These are phyloP conservation scores for Cheilosia scutellata DNA, from an alignment of 2,888 invertebrate species.

Conservation along the genomic window DNA sequence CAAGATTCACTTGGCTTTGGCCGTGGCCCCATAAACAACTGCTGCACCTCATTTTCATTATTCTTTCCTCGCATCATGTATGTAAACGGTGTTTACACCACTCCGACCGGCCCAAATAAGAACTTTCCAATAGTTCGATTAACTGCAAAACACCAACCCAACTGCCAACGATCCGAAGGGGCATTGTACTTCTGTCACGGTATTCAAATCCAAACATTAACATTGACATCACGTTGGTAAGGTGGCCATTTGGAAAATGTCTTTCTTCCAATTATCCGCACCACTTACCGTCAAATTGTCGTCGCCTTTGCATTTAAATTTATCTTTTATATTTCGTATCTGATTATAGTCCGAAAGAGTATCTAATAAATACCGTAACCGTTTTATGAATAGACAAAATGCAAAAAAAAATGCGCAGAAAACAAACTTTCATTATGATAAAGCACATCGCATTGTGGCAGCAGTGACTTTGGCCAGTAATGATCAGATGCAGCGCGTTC, in stretches of 20 bases:
- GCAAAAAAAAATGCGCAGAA: conserved; percentile 12
- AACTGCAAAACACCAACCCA: conserved; percentile 10
- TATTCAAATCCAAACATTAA: conserved; percentile 13
- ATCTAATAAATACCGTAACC: conserved; percentile 8
- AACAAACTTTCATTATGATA: conserved; percentile 45
- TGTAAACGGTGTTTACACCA: neutral
- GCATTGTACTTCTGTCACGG: conserved; percentile 31
- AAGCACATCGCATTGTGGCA: conserved; percentile 16
- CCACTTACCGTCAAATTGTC: conserved; percentile 21
- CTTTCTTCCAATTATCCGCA: neutral
- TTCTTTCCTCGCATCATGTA: neutral
- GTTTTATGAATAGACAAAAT: conserved; percentile 27
- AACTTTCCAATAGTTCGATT: conserved; percentile 35
- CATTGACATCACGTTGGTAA: conserved; percentile 44
- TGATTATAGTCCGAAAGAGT: conserved; percentile 11
- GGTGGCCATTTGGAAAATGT: conserved; percentile 16
- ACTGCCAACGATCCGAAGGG: neutral
- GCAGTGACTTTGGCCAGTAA: conserved; percentile 16
- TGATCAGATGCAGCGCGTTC: conserved; percentile 32
- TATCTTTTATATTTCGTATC: conserved; percentile 7
- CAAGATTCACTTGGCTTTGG: neutral
- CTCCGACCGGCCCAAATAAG: conserved; percentile 19
- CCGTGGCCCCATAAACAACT: neutral
- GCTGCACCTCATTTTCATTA: no score
- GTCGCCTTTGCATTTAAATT: conserved; percentile 35